These are phyloP conservation scores for Gallinago nigripennis DNA, from an alignment of 2,797 vertebrate genomes.

Conservation along the genomic window DNA sequence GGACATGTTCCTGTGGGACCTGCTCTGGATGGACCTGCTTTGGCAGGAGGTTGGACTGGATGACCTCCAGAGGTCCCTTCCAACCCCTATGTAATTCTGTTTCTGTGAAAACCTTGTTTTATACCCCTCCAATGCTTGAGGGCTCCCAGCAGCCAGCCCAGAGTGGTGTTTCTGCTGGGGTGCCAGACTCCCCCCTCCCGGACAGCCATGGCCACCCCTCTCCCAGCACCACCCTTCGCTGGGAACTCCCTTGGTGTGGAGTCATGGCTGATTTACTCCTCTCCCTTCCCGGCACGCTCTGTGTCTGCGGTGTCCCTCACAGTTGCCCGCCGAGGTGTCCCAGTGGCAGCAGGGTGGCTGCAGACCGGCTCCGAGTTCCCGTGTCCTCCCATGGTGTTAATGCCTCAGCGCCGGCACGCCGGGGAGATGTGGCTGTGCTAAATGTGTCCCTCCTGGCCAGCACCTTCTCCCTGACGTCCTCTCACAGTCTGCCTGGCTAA, in stretches of 20 bases:
- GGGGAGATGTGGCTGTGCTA: neutral
- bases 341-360: neutral
- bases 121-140: neutral
- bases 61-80: too few relatives aligned
- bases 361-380: neutral
- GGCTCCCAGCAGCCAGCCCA: neutral
- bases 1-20: too few relatives aligned
- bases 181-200: neutral
- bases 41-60: too few relatives aligned
- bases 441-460: slow-evolving; percentile 55
- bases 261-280: neutral
- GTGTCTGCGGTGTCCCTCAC: neutral
- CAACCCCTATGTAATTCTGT: too few relatives aligned
- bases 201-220: neutral
- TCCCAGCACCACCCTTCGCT: neutral
- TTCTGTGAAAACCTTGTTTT: neutral
- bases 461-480: neutral
- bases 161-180: rapidly evolving
- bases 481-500: slow-evolving; percentile 29
- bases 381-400: slow-evolving; percentile 9
- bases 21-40: too few relatives aligned
- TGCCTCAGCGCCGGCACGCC: neutral
- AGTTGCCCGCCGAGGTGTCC: rapidly evolving
- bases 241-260: neutral
- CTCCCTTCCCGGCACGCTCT: neutral